These are phyloP conservation scores for Baryphthengus martii DNA, from an alignment of 2,113 vertebrate species.

Conservation along the genomic window DNA sequence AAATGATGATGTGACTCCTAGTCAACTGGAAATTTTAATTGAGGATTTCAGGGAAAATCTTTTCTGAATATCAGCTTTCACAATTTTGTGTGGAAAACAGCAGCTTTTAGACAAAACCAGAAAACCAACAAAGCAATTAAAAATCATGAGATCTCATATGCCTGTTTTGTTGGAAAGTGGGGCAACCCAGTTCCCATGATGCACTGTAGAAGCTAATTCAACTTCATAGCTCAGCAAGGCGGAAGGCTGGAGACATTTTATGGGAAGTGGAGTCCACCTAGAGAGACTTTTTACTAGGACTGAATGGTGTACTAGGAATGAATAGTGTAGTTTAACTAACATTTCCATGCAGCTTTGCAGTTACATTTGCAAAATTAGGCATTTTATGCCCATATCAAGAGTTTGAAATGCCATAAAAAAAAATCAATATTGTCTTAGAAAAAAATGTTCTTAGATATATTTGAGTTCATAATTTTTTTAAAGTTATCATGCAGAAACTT, in stretches of 20 bases:
- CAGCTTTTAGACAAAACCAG: background rate
- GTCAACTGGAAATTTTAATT: background rate
- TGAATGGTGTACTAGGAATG: background rate
- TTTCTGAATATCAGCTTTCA: background rate
- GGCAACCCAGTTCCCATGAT: background rate
- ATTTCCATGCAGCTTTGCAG: background rate
- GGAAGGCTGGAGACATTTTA: background rate
- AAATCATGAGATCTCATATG: background rate
- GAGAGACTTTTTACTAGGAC: background rate
- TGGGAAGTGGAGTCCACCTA: background rate
- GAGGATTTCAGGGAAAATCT: background rate
- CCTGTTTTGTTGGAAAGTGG: background rate
- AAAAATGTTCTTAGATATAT: background rate
- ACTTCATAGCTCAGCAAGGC: background rate
- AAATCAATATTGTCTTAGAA: background rate
- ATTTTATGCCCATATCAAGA: background rate
- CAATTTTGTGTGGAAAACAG: background rate
- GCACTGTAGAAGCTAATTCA: background rate
- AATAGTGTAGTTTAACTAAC: background rate
- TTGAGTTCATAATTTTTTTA: background rate
- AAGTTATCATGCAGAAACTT: background rate
- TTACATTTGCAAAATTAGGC: background rate
- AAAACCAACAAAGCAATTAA: background rate
- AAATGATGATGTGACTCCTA: background rate
- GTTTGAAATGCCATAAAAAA: background rate